Conservation (phyloP, 2,888 invertebrate species). For the Mamestra brassicae region DNA sequence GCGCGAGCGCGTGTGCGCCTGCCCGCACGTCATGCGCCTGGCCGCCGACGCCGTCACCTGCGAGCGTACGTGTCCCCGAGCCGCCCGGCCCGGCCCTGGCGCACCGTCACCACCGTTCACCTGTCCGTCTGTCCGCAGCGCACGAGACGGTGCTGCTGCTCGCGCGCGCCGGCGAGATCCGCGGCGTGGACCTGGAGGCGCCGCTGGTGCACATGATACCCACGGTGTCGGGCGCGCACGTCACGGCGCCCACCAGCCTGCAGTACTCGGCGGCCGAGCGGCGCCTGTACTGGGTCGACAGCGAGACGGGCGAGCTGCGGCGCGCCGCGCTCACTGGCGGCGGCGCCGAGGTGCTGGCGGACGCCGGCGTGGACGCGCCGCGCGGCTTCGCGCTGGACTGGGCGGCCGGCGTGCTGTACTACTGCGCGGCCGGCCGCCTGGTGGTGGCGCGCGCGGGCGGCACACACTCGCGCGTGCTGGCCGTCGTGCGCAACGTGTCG, state of each 20-base stretch:
- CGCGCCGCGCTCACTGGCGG: constrained; percentile 92
- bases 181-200: constrained; percentile 95
- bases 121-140: constrained; percentile 91
- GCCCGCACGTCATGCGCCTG: constrained; percentile 96
- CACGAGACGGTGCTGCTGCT: constrained; percentile 95
- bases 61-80: constrained; percentile 85
- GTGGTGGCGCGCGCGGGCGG: constrained; percentile 94
- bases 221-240: constrained; percentile 94
- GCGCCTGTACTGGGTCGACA: constrained; percentile 93
- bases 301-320: constrained; percentile 92
- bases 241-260: constrained; percentile 93
- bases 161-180: constrained; percentile 94
- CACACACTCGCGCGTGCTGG: constrained; percentile 92
- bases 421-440: constrained; percentile 91
- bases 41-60: constrained; percentile 90
- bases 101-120: constrained; percentile 90
- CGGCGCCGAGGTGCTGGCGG: constrained; percentile 89
- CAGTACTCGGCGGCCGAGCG: constrained; percentile 93
- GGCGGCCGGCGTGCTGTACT: constrained; percentile 94
- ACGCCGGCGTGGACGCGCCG: constrained; percentile 92
- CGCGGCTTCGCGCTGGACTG: constrained; percentile 96
- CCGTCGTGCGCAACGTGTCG: constrained; percentile 89
- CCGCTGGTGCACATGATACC: constrained; percentile 95
- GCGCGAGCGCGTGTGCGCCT: constrained; percentile 93
- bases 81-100: constrained; percentile 79